phyloP scores from a whole-genome alignment of 2,888 invertebrate species.

The Trissolcus japonicus region DNA sequence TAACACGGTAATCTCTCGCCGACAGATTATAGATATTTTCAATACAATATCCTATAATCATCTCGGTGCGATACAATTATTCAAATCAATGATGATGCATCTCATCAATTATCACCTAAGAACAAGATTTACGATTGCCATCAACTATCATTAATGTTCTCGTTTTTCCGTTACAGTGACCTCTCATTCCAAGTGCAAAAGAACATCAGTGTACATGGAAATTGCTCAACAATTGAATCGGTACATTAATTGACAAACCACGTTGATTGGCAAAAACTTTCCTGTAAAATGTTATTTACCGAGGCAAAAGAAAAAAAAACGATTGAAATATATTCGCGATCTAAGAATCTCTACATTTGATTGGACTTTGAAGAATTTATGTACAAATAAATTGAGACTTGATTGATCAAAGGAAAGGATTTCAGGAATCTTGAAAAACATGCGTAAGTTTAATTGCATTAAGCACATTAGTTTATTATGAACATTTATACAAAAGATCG shows the following conservation, averaged over 20 bases:
- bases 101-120: slow-evolving; percentile 1
- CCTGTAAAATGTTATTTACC: slow-evolving; percentile 6
- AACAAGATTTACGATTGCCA: not conserved
- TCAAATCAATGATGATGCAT: slow-evolving; percentile 12
- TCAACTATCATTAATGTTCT: slow-evolving; percentile 12
- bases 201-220: slow-evolving; percentile 2
- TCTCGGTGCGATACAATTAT: slow-evolving; percentile 16
- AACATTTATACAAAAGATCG: slow-evolving; percentile 58
- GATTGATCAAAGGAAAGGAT: slow-evolving; percentile 13
- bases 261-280: slow-evolving; percentile 22
- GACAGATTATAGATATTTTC: slow-evolving; percentile 7
- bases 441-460: slow-evolving; percentile 8
- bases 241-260: slow-evolving; percentile 23
- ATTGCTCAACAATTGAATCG: slow-evolving; percentile 18
- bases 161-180: slow-evolving; percentile 8
- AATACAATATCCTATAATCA: slow-evolving; percentile 15
- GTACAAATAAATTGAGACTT: slow-evolving; percentile 25
- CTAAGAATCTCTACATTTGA: slow-evolving; percentile 27
- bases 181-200: not conserved
- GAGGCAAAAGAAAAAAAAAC: slow-evolving; percentile 14
- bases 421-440: slow-evolving; percentile 13
- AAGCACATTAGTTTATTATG: slow-evolving; percentile 59
- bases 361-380: slow-evolving; percentile 38
- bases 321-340: not conserved
- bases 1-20: not conserved